Evolutionary conservation across 2,113 vertebrate species (phyloP).

Genomic region (Perognathus longimembris): DNA sequence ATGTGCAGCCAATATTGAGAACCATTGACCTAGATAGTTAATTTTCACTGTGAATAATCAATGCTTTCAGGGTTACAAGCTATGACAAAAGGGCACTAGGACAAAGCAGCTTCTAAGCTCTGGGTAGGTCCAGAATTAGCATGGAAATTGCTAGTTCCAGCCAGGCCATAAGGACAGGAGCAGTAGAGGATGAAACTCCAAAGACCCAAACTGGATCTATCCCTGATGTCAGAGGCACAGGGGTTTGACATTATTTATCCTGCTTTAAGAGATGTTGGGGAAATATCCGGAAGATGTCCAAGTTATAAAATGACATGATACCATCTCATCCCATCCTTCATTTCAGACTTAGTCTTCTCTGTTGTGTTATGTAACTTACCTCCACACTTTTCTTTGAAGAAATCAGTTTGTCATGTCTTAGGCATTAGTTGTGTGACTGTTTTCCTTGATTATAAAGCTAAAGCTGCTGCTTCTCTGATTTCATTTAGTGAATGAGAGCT

Average conservation of each 20-base stretch:
- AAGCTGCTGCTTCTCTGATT: background rate
- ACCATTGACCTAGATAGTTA: slow-evolving; percentile 70
- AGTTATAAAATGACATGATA: background rate
- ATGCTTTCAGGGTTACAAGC: slow-evolving; percentile 56
- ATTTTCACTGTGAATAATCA: slow-evolving; percentile 70
- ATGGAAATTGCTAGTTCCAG: slow-evolving; percentile 54
- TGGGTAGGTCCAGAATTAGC: slow-evolving; percentile 45
- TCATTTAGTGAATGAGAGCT: background rate
- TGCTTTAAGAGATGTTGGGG: background rate
- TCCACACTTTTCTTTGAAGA: background rate
- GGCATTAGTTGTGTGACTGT: background rate
- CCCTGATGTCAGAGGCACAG: background rate
- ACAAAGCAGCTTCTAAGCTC: slow-evolving; percentile 38
- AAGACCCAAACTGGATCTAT: background rate
- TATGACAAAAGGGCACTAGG: slow-evolving; percentile 35
- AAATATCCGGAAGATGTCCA: background rate
- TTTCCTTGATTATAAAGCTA: slow-evolving; percentile 44
- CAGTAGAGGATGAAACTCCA: background rate
- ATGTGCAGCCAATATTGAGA: slow-evolving; percentile 50
- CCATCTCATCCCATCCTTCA: background rate
- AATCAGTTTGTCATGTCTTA: background rate
- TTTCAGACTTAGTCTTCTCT: background rate
- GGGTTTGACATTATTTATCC: background rate
- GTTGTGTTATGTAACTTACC: no score
- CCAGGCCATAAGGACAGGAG: background rate